These are phyloP conservation scores for Drosophila punjabiensis DNA, from an alignment of 1,140 invertebrate species.

Conservation along the genomic window DNA sequence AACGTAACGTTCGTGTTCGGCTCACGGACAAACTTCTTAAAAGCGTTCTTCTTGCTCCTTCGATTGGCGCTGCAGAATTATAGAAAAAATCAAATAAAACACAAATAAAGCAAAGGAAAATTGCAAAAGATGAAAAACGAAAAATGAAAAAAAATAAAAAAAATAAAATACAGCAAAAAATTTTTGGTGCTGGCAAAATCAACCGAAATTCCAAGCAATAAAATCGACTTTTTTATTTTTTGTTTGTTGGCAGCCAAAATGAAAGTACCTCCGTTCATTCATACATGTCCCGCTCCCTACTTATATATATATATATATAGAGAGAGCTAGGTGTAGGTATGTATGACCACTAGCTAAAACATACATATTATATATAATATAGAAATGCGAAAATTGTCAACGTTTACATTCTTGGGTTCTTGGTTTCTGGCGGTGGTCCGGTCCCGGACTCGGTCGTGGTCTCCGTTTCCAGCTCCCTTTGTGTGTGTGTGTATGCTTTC, in stretches of 20 bases:
- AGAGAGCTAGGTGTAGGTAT: slow-evolving; percentile 14
- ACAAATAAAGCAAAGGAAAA: slow-evolving; percentile 61
- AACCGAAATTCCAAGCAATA: slow-evolving; percentile 59
- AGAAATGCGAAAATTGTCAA: slow-evolving; percentile 67
- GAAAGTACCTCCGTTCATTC: slow-evolving; percentile 59
- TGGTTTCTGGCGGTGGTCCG: slow-evolving; percentile 41
- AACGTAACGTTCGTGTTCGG: slow-evolving; percentile 68
- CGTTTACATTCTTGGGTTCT: slow-evolving; percentile 67
- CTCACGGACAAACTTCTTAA: slow-evolving; percentile 76
- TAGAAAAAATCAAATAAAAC: slow-evolving; percentile 73
- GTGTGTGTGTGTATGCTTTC: slow-evolving; percentile 35
- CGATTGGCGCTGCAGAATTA: slow-evolving; percentile 65
- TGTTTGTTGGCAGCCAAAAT: slow-evolving; percentile 74
- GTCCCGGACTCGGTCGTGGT: slow-evolving; percentile 14
- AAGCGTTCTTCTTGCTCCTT: slow-evolving; percentile 47
- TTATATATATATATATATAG: background rate
- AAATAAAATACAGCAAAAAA: slow-evolving; percentile 12
- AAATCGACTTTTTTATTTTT: slow-evolving; percentile 69
- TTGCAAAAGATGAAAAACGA: slow-evolving; percentile 42
- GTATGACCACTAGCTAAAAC: slow-evolving; percentile 22
- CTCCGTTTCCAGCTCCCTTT: slow-evolving; percentile 38
- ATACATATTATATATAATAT: slow-evolving; percentile 48
- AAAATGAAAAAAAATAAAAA: slow-evolving; percentile 11
- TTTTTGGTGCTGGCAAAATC: slow-evolving; percentile 26
- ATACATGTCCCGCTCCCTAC: slow-evolving; percentile 26